Evolutionary conservation across 2,888 invertebrate species (phyloP), one percentile per base, ranked within the genome.

Genomic region (Liodrosophila aerea): DNA sequence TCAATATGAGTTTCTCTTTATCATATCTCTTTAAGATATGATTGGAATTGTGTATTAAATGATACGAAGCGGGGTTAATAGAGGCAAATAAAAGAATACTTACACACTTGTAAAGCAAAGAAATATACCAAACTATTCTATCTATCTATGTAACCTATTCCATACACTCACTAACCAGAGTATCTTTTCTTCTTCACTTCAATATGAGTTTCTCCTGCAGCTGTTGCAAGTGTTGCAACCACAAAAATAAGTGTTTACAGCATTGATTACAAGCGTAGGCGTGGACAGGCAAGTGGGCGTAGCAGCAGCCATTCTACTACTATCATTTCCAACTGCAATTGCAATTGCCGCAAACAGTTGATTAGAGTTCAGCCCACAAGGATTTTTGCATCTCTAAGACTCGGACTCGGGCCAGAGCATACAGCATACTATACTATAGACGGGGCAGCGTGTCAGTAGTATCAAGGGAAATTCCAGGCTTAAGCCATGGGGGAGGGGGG

Each of bases 191-290:
- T 22, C 22, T 2, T 22, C 22, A 22, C 22, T 22, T 22, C 22
- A 22, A 2, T 22, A 4, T 2, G 2, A 4, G 29, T 29, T 4
- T 8, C 8, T 7, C 8, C 9, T 18, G 16, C 18, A n/a, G 43
- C 34, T 45, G 49, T 49, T 56, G 62, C 53, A 66, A 22, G 40
- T 59, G 62, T 57, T 61, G 69, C 77, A 84, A 65, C 83, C 82
- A 85, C 82, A 82, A 85, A 85, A 85, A 82, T 83, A 85, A 83
- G 85, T 82, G 82, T 82, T 85, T 82, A 82, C 82, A 82, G 76
- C 82, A 82, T 82, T 82, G 82, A 82, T 82, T 82, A 82, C 82
- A 85, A 70, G 65, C 71, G 71, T 62, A 53, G 61, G 64, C 64
- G 63, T 62, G 54, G 61, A 63, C 64, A 61, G 59, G 45, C 54